Evolutionary conservation across 2,797 vertebrate genomes (phyloP), one percentile per base, ranked within the genome.

Genomic region (Sylvilagus floridanus): DNA sequence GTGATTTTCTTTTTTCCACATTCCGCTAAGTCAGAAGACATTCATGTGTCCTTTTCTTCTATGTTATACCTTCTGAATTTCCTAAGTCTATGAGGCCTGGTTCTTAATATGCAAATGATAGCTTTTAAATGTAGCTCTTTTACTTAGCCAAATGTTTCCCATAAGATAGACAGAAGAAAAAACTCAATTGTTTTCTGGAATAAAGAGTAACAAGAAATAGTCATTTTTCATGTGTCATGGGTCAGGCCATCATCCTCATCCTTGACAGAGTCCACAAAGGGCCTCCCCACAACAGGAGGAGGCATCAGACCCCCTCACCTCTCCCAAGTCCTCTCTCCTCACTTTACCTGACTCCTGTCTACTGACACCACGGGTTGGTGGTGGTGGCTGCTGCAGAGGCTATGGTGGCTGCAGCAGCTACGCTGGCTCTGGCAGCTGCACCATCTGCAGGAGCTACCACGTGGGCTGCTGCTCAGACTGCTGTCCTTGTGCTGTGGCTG

Each of bases 321-420:
- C 76, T 82, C 22, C 52, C 22, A 19, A 86, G 9, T 76, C 68
- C 32, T 82, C 93, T 7, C 68, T 91, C 68, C 76, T 82, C 52
- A n/a, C 37, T 9, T 30, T 0, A 4, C 68, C 50, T 8, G 82
- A 65, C 30, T 65, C 42, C 66, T 81, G 42, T 65, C 75, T 93
- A 22, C 60, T 88, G 32, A 93, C 77, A 68, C 5, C 76, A 86
- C 86, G 91, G 91, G 83, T 63, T 92, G 90, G 92, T 0, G 24
- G 92, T 5, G 47, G 85, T 0, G 8, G 90, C 5, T 5, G 83
- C 14, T 14, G 73, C 0, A 2, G 85, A 0, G 19, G 87, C 2
- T 2, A 69, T 1, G 2, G 78, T 11, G 13, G 79, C 2, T n/a
- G 69, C 10, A 5, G 73, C 1, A 3, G 75, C 42, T 13, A 73